Base-by-base conservation (phyloP, 2,113 vertebrate genomes). In the Sisor rabdophorus region DNA sequence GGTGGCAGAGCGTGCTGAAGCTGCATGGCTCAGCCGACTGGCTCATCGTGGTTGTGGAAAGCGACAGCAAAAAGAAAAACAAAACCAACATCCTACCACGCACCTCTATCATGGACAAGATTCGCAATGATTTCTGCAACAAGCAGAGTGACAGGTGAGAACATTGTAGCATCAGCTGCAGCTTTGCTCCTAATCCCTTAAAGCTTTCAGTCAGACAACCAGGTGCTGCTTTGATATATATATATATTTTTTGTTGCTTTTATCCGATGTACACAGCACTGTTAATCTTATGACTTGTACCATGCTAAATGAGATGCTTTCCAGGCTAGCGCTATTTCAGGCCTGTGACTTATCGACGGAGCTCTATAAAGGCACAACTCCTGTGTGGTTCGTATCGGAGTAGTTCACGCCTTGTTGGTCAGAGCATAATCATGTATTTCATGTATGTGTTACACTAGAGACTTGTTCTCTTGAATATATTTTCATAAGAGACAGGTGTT, bases 71-170 rank as follows among this genome's bases (percentile, higher is more conserved):
- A 92, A 98, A 96, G 86, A 99, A 98, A 90, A 99, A 98, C 89
- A 98, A 98, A 90, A 94, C 96, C 80, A 98, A 98, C 88, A 97
- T 98, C 85, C 94, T 99, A 77, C 95, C 97, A 19, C 92, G 97
- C 19, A 95, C 97, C 2, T 98, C 97, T 56, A 98, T 98, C 74
- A 93, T 98, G 79, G 97, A 99, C 92, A 98, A 98, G 89, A 98
- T 98, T 92, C 94, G 97, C 79, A 98, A 95, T 36, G 97, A 99
- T 80, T 98, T 98, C 84, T 98, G 97, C 85, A 99, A 98, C 89
- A 99, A 99, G 76, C 97, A 99, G 89, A 99, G 95, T 28, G 97
- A 99, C 92, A 94, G 97, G 97, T 98, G 30, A 85, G 80, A 5
- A 22, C 82, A 10, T 26, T 16, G 1, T 52, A 48, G 56, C 50